Evolutionary conservation across 1,140 invertebrate species (phyloP).

Genomic region (Drosophila setifemur): DNA sequence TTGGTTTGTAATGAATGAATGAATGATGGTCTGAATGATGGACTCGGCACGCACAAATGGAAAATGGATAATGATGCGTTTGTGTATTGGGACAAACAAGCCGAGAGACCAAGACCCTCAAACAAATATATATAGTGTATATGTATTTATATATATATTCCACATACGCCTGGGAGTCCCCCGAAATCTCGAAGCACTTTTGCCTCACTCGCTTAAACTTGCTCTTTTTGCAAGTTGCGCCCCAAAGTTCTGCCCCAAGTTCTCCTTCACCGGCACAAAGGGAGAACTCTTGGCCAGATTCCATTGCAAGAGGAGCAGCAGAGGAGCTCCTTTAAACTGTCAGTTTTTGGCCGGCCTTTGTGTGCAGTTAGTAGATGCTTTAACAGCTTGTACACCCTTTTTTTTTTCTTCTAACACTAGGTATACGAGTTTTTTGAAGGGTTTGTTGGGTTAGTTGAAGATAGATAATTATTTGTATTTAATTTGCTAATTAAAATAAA

Average conservation of each 20-base stretch:
- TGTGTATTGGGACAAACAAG: slow-evolving; percentile 74
- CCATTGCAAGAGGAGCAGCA: slow-evolving; percentile 14
- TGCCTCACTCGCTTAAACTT: neutral
- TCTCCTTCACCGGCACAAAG: slow-evolving; percentile 1
- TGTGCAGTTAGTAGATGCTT: slow-evolving; percentile 50
- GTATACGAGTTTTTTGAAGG: too few species aligned
- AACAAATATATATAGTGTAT: too few species aligned
- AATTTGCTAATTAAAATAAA: neutral
- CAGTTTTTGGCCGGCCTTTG: slow-evolving; percentile 47
- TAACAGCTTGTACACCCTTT: slow-evolving; percentile 27
- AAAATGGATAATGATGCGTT: slow-evolving; percentile 69
- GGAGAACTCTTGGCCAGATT: slow-evolving; percentile 34
- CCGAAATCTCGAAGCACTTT: neutral
- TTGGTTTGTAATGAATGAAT: neutral
- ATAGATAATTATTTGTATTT: neutral
- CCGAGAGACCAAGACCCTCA: too few species aligned
- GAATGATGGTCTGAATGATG: slow-evolving; percentile 11
- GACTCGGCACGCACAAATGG: slow-evolving; percentile 8
- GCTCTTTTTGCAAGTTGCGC: slow-evolving; percentile 21
- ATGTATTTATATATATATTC: too few species aligned
- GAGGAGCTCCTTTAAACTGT: slow-evolving; percentile 66
- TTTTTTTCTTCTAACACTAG: neutral
- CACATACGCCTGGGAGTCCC: slow-evolving; percentile 1
- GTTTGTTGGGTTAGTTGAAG: neutral
- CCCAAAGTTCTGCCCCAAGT: slow-evolving; percentile 10